A percentile compares a stretch with the other conserved stretches of the same genome.
Evolutionary conservation across 2,888 invertebrate genomes (phyloP).

Genomic region (Tanaodytes sp.): DNA sequence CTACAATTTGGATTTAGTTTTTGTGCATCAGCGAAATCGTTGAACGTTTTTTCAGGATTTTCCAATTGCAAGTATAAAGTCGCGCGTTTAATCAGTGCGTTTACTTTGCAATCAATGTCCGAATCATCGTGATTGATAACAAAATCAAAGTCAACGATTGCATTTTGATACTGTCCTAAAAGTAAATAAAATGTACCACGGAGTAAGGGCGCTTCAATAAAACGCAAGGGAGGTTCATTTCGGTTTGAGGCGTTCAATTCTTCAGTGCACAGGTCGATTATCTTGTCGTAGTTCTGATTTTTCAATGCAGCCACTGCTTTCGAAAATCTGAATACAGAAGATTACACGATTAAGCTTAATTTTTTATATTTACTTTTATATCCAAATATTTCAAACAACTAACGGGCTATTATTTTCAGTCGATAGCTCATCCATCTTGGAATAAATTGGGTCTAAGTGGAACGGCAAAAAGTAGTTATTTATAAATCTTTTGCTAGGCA

Average conservation of each 20-base stretch:
- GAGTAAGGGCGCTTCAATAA: constrained; percentile 82
- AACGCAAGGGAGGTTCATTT: background rate
- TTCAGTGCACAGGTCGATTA: constrained; percentile 85
- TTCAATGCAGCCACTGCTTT: constrained; percentile 82
- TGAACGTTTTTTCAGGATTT: constrained; percentile 81
- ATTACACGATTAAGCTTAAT: background rate
- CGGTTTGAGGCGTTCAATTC: constrained; percentile 73
- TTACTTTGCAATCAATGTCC: constrained; percentile 80
- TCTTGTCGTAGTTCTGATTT: constrained; percentile 82
- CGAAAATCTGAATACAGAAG: constrained; percentile 63
- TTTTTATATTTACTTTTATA: too few relatives aligned
- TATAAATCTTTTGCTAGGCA: constrained; percentile 90
- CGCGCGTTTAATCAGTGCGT: constrained; percentile 91
- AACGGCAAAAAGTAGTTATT: constrained; percentile 91
- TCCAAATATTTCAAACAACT: too few relatives aligned
- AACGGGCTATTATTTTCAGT: constrained; percentile 56
- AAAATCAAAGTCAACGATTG: constrained; percentile 81
- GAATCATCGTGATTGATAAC: constrained; percentile 80
- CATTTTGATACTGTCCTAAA: constrained; percentile 82
- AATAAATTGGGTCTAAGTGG: constrained; percentile 86
- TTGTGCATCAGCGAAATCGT: constrained; percentile 86
- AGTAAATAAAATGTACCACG: constrained; percentile 89
- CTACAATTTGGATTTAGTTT: constrained; percentile 84
- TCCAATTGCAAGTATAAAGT: constrained; percentile 87
- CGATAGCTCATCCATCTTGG: constrained; percentile 72